These are phyloP conservation scores for Ciconia stormi DNA, from an alignment of 2,113 vertebrate genomes.

Conservation along the genomic window DNA sequence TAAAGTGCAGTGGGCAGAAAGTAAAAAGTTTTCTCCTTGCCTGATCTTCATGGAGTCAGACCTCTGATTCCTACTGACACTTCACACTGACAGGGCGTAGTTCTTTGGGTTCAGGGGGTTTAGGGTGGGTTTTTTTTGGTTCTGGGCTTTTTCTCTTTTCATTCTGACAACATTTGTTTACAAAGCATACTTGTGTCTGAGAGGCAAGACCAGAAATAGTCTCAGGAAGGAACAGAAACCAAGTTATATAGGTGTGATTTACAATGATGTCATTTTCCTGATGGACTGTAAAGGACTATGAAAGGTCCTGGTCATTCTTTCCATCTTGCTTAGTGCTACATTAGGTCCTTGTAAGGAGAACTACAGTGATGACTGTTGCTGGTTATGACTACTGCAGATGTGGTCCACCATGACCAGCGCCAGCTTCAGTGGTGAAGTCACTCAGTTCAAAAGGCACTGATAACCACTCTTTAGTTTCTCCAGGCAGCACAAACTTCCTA, in stretches of 20 bases:
- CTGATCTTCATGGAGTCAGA: neutral
- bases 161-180: neutral
- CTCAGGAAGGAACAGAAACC: neutral
- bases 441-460: neutral
- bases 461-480: neutral
- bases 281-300: neutral
- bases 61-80: neutral
- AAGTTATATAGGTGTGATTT: neutral
- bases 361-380: neutral
- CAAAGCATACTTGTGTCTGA: neutral
- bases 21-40: neutral
- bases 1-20: neutral
- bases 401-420: neutral
- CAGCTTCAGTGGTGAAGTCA: neutral
- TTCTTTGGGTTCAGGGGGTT: neutral
- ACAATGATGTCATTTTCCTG: neutral
- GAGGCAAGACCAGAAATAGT: neutral
- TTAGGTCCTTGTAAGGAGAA: neutral
- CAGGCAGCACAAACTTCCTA: neutral
- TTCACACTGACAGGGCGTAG: neutral
- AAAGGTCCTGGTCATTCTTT: neutral
- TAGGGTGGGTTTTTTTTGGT: rapidly evolving
- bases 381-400: neutral
- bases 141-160: neutral
- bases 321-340: neutral